Evolutionary conservation across 2,113 vertebrate species (phyloP).

Genomic region (Syngnathoides biaculeatus): DNA sequence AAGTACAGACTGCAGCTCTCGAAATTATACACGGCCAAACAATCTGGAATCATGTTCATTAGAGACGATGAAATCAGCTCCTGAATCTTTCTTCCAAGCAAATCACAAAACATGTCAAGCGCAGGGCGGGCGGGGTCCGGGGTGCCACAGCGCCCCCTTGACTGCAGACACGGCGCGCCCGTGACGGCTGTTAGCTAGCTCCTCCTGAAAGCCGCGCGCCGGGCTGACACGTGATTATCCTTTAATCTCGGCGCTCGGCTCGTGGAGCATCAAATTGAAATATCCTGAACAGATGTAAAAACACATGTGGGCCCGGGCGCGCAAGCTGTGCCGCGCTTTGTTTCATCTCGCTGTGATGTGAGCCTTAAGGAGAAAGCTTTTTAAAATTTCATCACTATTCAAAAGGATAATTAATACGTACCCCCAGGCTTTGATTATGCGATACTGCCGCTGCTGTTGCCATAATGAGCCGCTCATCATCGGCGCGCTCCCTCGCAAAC

Average conservation of each 20-base stretch:
- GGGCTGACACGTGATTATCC: constrained; percentile 79
- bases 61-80: constrained; percentile 67
- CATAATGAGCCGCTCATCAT: constrained; percentile 96
- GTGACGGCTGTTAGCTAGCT: constrained; percentile 67
- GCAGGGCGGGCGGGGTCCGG: constrained; percentile 30
- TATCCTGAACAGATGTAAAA: constrained; percentile 99
- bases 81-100: constrained; percentile 79
- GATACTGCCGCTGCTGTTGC: constrained; percentile 83
- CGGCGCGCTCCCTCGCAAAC: constrained; percentile 77
- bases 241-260: constrained; percentile 88
- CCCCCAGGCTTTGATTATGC: constrained; percentile 99
- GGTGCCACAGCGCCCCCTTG: constrained; percentile 59
- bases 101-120: constrained; percentile 57
- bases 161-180: constrained; percentile 64
- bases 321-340: constrained; percentile 91
- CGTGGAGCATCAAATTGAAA: constrained; percentile 95
- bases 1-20: constrained; percentile 50
- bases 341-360: constrained; percentile 94
- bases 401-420: constrained; percentile 99
- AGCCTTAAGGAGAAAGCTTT: constrained; percentile 95
- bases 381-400: constrained; percentile 99
- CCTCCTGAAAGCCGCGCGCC: constrained; percentile 51
- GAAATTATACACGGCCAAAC: constrained; percentile 76
- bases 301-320: constrained; percentile 88
- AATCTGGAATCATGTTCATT: constrained; percentile 76